These are phyloP conservation scores for Eristalinus sepulchralis DNA, from an alignment of 2,888 invertebrate genomes.

Conservation along the genomic window DNA sequence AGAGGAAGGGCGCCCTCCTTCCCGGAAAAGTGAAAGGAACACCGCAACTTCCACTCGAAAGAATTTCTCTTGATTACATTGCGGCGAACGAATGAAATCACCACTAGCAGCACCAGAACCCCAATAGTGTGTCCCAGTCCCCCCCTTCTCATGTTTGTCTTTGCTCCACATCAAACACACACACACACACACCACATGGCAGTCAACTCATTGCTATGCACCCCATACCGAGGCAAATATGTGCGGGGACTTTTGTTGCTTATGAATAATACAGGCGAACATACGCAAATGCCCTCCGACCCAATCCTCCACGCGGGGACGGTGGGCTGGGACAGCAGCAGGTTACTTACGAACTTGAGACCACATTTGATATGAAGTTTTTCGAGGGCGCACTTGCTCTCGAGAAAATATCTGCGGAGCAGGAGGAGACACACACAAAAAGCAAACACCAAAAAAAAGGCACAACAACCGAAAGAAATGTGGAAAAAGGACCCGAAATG, in stretches of 20 bases:
- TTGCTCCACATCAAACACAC: slow-evolving; percentile 28
- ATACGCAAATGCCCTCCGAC: slow-evolving; percentile 53
- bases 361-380: slow-evolving; percentile 27
- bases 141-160: slow-evolving; percentile 36
- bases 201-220: slow-evolving; percentile 8
- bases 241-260: slow-evolving; percentile 53
- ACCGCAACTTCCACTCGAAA: slow-evolving; percentile 36
- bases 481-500: slow-evolving; percentile 12
- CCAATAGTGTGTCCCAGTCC: slow-evolving; percentile 5
- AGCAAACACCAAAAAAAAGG: not conserved
- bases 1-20: not conserved
- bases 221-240: slow-evolving; percentile 16
- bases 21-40: slow-evolving; percentile 18
- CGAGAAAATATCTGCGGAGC: slow-evolving; percentile 8
- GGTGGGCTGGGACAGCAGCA: not conserved
- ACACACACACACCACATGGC: not conserved
- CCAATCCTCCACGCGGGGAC: not conserved
- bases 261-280: slow-evolving; percentile 62
- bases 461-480: not conserved
- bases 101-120: slow-evolving; percentile 15
- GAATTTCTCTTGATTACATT: slow-evolving; percentile 57
- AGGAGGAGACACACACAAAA: not conserved
- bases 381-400: slow-evolving; percentile 37
- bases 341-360: slow-evolving; percentile 46
- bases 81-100: slow-evolving; percentile 45